Base-by-base conservation (phyloP, 2,113 vertebrate species). In the Heteronetta atricapilla region DNA sequence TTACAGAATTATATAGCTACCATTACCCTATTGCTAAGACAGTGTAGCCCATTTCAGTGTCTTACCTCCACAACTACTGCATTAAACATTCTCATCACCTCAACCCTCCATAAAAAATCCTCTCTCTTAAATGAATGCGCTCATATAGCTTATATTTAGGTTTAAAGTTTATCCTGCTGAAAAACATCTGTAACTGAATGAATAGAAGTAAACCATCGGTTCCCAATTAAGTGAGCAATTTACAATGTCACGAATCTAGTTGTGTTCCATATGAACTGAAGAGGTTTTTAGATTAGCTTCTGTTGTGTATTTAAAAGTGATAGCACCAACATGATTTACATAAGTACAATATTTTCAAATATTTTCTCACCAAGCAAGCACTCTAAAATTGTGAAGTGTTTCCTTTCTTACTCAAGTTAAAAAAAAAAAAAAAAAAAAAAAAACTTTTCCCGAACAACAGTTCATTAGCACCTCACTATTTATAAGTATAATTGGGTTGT, bases 401-500 rank as follows among this genome's bases (percentile, higher is more conserved):
- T 97, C 91, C 88, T 96, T 97, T 95, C 94, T 87, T 97, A 95
- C 78, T 91, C 70, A 92, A 92, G 89, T 97, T 93, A 58, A 38
- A 38, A 38, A 38, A 38, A 95, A 95, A 79, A 96, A 96, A 94
- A 91, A 81, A 94, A 90, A 87, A 63, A 63, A 63, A 82, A 96
- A 94, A 97, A 94, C 87, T 96, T 96, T 96, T 96, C 73, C 90
- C 91, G 87, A 94, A 97, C 96, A 97, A 95, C 94, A 97, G 97
- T 97, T 97, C 94, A 98, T 97, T 98, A 98, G 95, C 89, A 97
- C 91, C 77, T 97, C 90, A 94, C 53, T 98, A 95, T 88, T 97
- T 97, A 97, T 93, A 97, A 97, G 97, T 98, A 98, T 98, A 96
- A 97, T 81, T 97, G 93, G 73, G 93, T 95, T 95, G 96, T 97